Base-by-base conservation (phyloP, 1,140 invertebrate genomes). In the Delia radicum region DNA sequence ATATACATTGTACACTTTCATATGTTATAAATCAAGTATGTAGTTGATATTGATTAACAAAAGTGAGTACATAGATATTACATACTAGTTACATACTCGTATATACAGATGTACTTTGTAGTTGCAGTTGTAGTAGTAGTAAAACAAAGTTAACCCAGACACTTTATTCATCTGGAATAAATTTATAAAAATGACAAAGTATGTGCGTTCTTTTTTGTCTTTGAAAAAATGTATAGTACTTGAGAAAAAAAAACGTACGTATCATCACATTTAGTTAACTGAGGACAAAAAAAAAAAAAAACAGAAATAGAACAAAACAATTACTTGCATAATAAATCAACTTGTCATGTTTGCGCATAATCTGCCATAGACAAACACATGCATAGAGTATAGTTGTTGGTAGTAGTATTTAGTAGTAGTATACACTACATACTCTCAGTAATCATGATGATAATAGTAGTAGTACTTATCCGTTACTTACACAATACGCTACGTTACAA, bases 311-410 rank as follows among this genome's bases (percentile, higher is more conserved):
- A 24, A 69, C 65, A 69, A 33, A 69, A 69, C 65, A 69, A 69
- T 69, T 69, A 69, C 65, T 69, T 69, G 65, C 65, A 69, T 69
- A 69, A 69, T 69, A 69, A 69, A 69, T 69, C 65, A 69, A 69
- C n/a, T 69, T 69, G 65, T 69, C 65, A 69, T 69, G 65, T 69
- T 69, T 69, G 65, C 29, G 65, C 31, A 69, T 69, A 33, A 69
- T 69, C 65, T 69, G 65, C 65, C 65, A 69, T 21, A 24, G 65
- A 69, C 28, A 69, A 69, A 33, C 15, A n/a, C 15, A 55, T 21
- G 21, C 48, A 55, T 55, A 55, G 3, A 55, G n/a, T 55, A 21
- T 55, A 21, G 10, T 42, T 8, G 2, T 2, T 42, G 37, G 10
- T 42, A 42, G 3, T 42, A 42, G 15, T 42, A 42, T 42, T 8